phyloP scores from a whole-genome alignment of 1,140 invertebrate genomes.

The Hyles euphorbiae region DNA sequence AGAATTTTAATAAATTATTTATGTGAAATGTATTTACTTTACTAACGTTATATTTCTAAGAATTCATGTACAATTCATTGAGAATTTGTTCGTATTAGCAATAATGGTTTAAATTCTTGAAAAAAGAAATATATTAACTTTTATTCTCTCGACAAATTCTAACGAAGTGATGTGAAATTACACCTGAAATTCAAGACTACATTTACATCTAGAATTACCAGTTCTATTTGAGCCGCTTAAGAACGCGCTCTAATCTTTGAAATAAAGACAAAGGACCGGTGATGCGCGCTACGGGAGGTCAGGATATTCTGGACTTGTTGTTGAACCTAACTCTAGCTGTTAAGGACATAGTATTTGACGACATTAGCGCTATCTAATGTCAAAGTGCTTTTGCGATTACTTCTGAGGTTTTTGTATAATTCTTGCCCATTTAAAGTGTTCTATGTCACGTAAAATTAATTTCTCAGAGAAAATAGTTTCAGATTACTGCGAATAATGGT shows the following conservation, averaged over 20 bases:
- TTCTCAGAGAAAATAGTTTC: slow-evolving; percentile 2
- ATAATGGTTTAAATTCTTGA: slow-evolving; percentile 20
- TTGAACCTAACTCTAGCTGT: slow-evolving; percentile 22
- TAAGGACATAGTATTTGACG: slow-evolving; percentile 29
- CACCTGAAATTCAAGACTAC: slow-evolving; percentile 41
- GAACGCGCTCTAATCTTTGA: too few relatives aligned
- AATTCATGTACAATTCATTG: too few relatives aligned
- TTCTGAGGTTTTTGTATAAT: slow-evolving; percentile 15
- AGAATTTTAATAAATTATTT: too few relatives aligned
- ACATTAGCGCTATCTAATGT: slow-evolving; percentile 18
- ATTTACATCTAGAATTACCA: slow-evolving; percentile 29
- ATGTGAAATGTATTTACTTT: too few relatives aligned
- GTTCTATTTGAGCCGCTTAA: slow-evolving; percentile 7
- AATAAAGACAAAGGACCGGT: too few relatives aligned
- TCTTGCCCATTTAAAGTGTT: background rate
- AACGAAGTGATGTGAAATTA: slow-evolving; percentile 34
- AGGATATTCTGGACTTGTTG: slow-evolving; percentile 19
- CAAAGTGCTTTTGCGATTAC: slow-evolving; percentile 7
- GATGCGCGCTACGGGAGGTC: slow-evolving; percentile 12
- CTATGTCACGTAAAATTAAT: background rate
- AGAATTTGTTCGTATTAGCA: too few relatives aligned
- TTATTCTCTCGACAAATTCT: slow-evolving; percentile 22
- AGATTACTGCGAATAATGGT: background rate
- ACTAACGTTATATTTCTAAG: too few relatives aligned
- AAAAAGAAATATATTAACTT: slow-evolving; percentile 31